A percentile compares a stretch with the other conserved stretches of the same genome.
Conservation (phyloP, 2,113 vertebrate species). For the Pantherophis guttatus region DNA sequence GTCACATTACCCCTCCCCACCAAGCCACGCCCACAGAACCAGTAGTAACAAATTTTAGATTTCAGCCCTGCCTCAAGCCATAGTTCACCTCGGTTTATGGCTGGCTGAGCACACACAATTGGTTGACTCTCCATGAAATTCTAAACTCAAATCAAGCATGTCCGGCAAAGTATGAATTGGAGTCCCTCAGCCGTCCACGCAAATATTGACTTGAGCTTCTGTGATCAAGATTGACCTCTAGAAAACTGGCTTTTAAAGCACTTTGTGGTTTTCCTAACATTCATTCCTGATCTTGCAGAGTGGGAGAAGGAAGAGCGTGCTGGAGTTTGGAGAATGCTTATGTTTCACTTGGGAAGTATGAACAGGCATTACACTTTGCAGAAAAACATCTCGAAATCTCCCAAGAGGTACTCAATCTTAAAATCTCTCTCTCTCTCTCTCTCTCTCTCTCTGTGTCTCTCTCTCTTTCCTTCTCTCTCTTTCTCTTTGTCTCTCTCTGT, state of each 20-base stretch:
- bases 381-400: slow-evolving; percentile 93
- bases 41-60: too few relatives aligned
- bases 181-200: not conserved
- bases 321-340: slow-evolving; percentile 97
- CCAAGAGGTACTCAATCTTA: slow-evolving; percentile 75
- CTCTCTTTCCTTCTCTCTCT: too few relatives aligned
- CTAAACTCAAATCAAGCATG: not conserved
- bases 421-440: too few relatives aligned
- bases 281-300: slow-evolving; percentile 72
- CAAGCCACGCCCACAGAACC: too few relatives aligned
- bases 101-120: not conserved
- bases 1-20: too few relatives aligned
- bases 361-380: slow-evolving; percentile 87
- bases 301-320: slow-evolving; percentile 94
- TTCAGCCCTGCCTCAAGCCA: not conserved
- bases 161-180: not conserved
- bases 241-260: not conserved
- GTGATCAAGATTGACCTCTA: not conserved
- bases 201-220: not conserved
- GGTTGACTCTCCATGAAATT: not conserved
- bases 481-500: too few relatives aligned
- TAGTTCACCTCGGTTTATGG: not conserved
- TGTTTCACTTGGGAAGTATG: slow-evolving; percentile 85
- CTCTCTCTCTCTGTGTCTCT: too few relatives aligned
- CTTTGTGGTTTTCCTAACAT: not conserved